Evolutionary conservation across 2,797 vertebrate species (phyloP).

Genomic region (Corythornis leucogaster): DNA sequence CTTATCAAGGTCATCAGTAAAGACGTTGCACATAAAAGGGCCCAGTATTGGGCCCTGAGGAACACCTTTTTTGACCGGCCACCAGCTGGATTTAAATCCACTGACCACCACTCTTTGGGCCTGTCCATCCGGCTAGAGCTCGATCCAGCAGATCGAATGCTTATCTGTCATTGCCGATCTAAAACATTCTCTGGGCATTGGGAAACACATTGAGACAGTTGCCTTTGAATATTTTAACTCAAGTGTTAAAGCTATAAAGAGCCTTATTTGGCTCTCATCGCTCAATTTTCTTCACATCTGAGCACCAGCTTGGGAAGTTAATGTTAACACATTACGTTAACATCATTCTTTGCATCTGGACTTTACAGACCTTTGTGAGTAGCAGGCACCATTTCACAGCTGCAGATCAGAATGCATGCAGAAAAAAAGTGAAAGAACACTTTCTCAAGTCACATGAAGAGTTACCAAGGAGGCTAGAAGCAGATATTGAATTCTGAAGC

Average conservation of each 20-base stretch:
- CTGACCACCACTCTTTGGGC: no score
- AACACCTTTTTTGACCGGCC: no score
- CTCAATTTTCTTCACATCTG: background rate
- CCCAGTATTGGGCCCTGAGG: no score
- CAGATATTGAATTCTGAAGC: background rate
- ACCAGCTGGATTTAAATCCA: no score
- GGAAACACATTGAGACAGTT: background rate
- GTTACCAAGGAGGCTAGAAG: background rate
- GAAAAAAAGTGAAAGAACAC: background rate
- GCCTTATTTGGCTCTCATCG: background rate
- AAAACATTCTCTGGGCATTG: background rate
- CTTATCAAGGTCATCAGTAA: no score
- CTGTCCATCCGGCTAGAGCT: no score
- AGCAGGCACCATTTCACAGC: background rate
- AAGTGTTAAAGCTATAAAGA: background rate
- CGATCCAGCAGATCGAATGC: no score
- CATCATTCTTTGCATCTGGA: background rate
- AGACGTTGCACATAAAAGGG: no score
- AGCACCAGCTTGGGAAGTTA: background rate
- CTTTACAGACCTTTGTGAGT: background rate
- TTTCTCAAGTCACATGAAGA: rapidly evolving
- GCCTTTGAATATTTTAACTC: background rate
- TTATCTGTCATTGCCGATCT: no score
- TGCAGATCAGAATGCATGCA: background rate
- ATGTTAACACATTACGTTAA: background rate